Evolutionary conservation across 2,888 invertebrate species (phyloP), one percentile per base, ranked within the genome.

Genomic region (Lasius fuliginosus): DNA sequence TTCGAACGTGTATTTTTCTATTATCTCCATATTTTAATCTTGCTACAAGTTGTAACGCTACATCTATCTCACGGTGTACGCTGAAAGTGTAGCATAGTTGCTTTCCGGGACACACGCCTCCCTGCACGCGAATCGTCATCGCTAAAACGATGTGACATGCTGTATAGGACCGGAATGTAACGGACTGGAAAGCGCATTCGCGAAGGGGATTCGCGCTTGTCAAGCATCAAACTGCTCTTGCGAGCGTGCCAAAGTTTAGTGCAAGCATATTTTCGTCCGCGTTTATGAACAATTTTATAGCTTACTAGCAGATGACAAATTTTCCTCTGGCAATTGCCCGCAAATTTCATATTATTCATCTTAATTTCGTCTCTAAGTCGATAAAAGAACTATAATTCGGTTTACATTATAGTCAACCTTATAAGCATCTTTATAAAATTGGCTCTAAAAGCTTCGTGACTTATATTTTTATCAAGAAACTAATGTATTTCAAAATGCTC

Each of bases 181-280:
- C 81, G 86, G 87, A 90, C 85, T 89, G 87, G 88, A 90, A 90
- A 89, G 87, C 81, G 67, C 82, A 74, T 85, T 77, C 85, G 60
- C 86, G 86, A 81, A 67, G 68, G 11, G 68, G 1, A 49, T 69
- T 46, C 49, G 82, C 81, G 53, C 69, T 81, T 77, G 76, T 88
- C 84, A 84, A 90, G 85, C 86, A 87, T 83, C 83, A 86, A 86
- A 83, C 74, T 77, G 82, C 86, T 81, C 67, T 62, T 77, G 83
- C 83, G 33, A 30, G 33, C 65, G 23, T 67, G 53, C 53, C 65
- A 15, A 42, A 67, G 40, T 67, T 67, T 67, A 67, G 12, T 23
- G 42, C 65, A 30, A 40, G 23, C 42, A 23, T 65, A 65, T 46
- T 49, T 49, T 46, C 15, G 40, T 5, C 18, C 9, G 12, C 46